Conservation (phyloP, 2,113 vertebrate species). For the Odontophorus gujanensis region DNA sequence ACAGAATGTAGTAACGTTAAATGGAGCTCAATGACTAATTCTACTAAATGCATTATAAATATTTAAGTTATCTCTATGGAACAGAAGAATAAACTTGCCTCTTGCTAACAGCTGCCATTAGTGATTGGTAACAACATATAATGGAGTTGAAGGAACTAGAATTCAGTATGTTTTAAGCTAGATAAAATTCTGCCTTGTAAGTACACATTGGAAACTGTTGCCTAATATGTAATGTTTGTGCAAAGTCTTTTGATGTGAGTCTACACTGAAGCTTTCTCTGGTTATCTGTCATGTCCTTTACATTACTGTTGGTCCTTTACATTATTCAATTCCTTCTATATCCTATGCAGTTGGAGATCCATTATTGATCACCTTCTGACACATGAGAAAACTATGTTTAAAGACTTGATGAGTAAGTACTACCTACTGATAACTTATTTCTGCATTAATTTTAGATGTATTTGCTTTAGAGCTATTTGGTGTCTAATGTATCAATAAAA, state of each 20-base stretch:
- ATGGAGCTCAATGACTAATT: neutral
- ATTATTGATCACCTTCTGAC: constrained; percentile 96
- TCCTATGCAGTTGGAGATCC: constrained; percentile 88
- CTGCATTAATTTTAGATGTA: neutral
- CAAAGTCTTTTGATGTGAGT: neutral
- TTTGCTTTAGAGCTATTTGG: neutral
- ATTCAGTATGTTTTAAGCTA: neutral
- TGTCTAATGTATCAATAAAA: neutral
- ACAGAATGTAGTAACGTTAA: neutral
- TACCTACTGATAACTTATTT: neutral
- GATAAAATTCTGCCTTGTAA: neutral
- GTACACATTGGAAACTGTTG: neutral
- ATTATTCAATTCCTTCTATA: neutral
- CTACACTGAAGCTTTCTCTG: neutral
- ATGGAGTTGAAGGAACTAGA: neutral
- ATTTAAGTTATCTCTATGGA: neutral
- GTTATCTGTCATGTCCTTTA: neutral
- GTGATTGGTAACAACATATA: neutral
- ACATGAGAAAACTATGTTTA: constrained; percentile 98
- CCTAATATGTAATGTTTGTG: neutral
- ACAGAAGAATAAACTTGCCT: neutral
- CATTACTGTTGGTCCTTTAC: no score
- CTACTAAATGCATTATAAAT: neutral
- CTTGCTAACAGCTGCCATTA: neutral
- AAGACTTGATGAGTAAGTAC: constrained; percentile 97